These are phyloP conservation scores for Mungos mungo DNA, from an alignment of 2,113 vertebrate genomes.

Conservation along the genomic window DNA sequence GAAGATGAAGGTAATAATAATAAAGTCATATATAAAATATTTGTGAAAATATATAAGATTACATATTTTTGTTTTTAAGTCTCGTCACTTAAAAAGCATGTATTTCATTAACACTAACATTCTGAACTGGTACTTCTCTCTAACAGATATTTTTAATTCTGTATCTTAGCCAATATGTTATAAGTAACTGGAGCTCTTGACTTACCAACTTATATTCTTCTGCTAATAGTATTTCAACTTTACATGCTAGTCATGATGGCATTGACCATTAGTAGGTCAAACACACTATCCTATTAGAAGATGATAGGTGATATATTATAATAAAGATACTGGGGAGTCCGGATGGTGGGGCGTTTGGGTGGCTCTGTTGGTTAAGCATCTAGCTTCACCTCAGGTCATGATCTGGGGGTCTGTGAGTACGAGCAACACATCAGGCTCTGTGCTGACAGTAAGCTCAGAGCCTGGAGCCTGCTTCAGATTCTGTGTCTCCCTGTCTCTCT, in stretches of 20 bases:
- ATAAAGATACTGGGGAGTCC: not conserved
- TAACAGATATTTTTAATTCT: not conserved
- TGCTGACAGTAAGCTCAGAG: no score
- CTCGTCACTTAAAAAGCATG: not conserved
- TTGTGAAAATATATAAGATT: not conserved
- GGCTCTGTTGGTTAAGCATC: no score
- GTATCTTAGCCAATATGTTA: not conserved
- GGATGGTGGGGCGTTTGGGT: no score
- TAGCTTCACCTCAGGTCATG: no score
- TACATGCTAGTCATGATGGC: not conserved
- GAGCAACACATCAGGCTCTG: no score
- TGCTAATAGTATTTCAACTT: not conserved
- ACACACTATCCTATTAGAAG: not conserved
- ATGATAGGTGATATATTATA: not conserved
- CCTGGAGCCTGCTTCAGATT: no score
- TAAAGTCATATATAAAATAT: not conserved
- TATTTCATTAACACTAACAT: not conserved
- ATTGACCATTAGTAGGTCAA: not conserved
- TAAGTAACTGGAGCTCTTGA: not conserved
- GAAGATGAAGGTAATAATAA: not conserved
- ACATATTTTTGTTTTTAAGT: not conserved
- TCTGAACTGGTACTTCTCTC: not conserved
- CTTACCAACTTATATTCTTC: not conserved
- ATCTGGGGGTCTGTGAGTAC: no score
- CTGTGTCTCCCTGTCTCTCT: no score